phyloP scores from a whole-genome alignment of 2,888 invertebrate species.

The Meghimatium bilineatum region DNA sequence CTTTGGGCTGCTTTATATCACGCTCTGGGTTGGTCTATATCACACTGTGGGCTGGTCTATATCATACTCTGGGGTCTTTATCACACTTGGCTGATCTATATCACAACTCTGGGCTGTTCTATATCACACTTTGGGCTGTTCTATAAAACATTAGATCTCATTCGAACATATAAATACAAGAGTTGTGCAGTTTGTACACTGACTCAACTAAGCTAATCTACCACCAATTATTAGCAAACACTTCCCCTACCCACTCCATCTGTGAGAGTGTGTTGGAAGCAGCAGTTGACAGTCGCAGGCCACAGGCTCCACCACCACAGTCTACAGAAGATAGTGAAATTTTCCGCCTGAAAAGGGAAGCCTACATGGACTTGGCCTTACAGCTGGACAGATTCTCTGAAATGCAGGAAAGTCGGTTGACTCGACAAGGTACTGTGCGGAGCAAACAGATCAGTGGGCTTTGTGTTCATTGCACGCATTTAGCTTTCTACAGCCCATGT shows the following conservation, averaged over 20 bases:
- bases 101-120: too few relatives aligned
- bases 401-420: slow-evolving; percentile 45
- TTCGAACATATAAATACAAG: too few relatives aligned
- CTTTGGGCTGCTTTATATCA: too few relatives aligned
- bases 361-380: slow-evolving; percentile 67
- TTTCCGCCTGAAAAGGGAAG: slow-evolving; percentile 69
- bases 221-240: slow-evolving; percentile 34
- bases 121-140: too few relatives aligned
- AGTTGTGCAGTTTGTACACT: background rate
- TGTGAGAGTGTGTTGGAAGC: slow-evolving; percentile 55
- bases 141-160: too few relatives aligned
- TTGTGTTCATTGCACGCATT: background rate
- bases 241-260: slow-evolving; percentile 51
- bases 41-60: too few relatives aligned
- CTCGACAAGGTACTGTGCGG: background rate
- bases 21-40: too few relatives aligned
- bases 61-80: too few relatives aligned
- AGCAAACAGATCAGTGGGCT: background rate
- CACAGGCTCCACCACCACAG: slow-evolving; percentile 56
- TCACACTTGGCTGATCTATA: too few relatives aligned
- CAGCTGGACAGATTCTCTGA: slow-evolving; percentile 63
- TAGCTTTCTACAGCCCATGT: background rate
- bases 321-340: slow-evolving; percentile 54
- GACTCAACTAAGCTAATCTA: background rate
- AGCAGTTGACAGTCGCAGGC: slow-evolving; percentile 63